Base-by-base conservation (phyloP, 2,888 invertebrate species). In the Andricus quercusramuli region DNA sequence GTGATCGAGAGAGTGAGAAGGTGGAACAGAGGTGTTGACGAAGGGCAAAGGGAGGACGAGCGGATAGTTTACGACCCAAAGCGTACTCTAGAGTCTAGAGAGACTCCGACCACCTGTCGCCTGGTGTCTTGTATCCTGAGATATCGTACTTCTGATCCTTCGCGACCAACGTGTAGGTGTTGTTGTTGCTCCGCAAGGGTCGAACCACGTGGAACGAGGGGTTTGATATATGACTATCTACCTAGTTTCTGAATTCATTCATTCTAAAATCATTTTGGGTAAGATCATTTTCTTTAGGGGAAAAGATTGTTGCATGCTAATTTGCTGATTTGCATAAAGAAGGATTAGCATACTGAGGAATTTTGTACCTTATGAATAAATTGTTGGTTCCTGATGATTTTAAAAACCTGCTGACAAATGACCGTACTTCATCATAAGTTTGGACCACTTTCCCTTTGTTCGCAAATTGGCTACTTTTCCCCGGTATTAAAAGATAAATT, bases 61-160 rank as follows among this genome's bases (percentile, higher is more conserved):
- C 32, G 77, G 79, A 83, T 78, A 64, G 79, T 76, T 81, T 80
- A 80, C 84, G 81, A 82, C 79, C 83, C 66, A 74, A 67, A 80
- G 82, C 79, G 62, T 83, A 85, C 83, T 81, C 80, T 62, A 83
- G 83, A 80, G 82, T 83, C 32, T 32, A 83, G 83, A 80, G 82
- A 84, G 85, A 80, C 80, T 81, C 80, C 76, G 83, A 79, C 86
- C 86, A 87, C 87, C 87, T 87, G 87, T 87, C 87, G 87, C 81
- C 82, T 79, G 85, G 79, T 77, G 85, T 83, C 74, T 74, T 74
- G 74, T 74, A 74, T 74, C 74, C 56, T n/a, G 32, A 70, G 70
- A 70, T 51, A 70, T 70, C 70, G 70, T 70, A 70, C 47, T 47
- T 51, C 51, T 56, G 56, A 56, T 74, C 32, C 70, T 70, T 51